Base-by-base conservation (phyloP, 2,888 invertebrate genomes). In the Lymantria dispar region DNA sequence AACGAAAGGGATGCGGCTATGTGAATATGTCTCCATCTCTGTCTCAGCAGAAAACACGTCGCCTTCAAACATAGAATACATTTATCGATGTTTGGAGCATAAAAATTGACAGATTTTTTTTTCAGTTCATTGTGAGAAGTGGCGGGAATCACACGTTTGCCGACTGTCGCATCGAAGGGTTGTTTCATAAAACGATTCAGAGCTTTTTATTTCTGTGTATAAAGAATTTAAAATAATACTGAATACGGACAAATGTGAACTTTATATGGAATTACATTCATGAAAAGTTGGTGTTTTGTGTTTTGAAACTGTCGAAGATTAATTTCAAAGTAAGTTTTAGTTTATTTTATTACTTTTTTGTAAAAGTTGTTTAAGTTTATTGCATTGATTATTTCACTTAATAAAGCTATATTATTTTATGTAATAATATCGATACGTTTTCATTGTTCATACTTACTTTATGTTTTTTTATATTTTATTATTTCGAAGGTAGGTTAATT, bases 61-160 rank as follows among this genome's bases (percentile, higher is more conserved):
- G 85, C 81, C 76, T 83, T 84, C 87, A 83, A 88, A 88, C 81
- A 83, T 87, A 80, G 85, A 86, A 86, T 86, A 85, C 85, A 83
- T 85, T 83, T 89, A 88, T 91, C 85, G 90, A 91, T 89, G 90
- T 86, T 88, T 79, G 85, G 83, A 83, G 85, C 87, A 88, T 91
- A 91, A 91, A 92, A 92, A 91, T 91, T 91, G 91, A 89, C 89
- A 88, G 90, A 85, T 85, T 91, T 91, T 91, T 91, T 91, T 91
- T 91, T 88, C 88, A 91, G 92, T 92, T 78, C 80, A 83, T 84
- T 85, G 86, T 83, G 80, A 80, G 82, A 72, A 68, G 77, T 70
- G 57, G 73, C 42, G 58, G 63, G 67, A 77, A 67, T 58, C 79
- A 83, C 72, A 83, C 78, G 65, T 68, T 43, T 67, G 59, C 65